phyloP scores from a whole-genome alignment of 2,888 invertebrate genomes.

The Pachycephus smyrnensis region DNA sequence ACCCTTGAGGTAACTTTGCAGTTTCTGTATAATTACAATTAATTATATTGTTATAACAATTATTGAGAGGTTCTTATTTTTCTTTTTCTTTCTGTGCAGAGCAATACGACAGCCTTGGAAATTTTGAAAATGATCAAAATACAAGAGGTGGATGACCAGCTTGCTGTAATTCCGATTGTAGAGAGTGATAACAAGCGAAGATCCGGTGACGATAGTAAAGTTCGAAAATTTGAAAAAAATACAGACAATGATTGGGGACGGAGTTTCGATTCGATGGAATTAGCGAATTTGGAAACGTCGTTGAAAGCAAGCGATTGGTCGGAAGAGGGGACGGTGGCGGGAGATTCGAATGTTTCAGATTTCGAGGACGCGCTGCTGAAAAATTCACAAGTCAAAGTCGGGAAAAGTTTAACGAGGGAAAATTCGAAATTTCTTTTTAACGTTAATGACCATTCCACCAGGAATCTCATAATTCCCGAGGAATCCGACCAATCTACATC shows the following conservation, averaged over 20 bases:
- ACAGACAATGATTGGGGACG: neutral
- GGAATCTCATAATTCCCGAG: neutral
- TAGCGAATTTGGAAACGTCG: too few species aligned
- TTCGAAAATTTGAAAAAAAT: neutral
- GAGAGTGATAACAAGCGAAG: neutral
- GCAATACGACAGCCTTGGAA: neutral
- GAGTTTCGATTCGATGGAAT: neutral
- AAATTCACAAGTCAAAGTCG: neutral
- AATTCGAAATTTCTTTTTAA: neutral
- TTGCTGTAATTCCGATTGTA: neutral
- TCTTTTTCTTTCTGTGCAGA: neutral
- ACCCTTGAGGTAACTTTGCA: neutral
- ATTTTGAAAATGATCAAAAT: neutral
- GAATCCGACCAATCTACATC: neutral
- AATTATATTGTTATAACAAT: neutral
- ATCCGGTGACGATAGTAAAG: too few species aligned
- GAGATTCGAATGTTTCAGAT: too few species aligned
- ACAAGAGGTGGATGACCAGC: neutral
- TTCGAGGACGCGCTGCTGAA: too few species aligned
- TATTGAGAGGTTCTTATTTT: neutral
- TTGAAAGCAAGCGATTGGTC: neutral
- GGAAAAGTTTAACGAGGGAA: neutral
- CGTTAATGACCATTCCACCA: neutral
- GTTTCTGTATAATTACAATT: neutral
- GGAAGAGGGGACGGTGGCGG: too few species aligned